phyloP scores from a whole-genome alignment of 2,797 vertebrate species.

The Crenichthys baileyi region DNA sequence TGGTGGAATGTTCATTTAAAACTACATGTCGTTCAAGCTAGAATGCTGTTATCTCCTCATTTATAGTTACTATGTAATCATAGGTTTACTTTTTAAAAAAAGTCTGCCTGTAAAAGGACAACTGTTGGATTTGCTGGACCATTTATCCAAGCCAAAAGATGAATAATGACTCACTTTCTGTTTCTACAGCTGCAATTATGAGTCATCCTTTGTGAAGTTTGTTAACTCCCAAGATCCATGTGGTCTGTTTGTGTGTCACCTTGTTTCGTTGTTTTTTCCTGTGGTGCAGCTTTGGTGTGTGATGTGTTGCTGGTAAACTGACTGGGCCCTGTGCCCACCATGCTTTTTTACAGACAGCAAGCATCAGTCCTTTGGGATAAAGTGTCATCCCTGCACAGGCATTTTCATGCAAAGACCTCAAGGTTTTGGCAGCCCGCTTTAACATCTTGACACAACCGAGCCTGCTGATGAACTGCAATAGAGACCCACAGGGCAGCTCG shows the following conservation, averaged over 20 bases:
- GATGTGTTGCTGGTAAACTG: slow-evolving; percentile 50
- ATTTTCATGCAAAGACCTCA: slow-evolving; percentile 48
- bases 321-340: slow-evolving; percentile 46
- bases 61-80: slow-evolving; percentile 13
- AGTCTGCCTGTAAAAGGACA: slow-evolving; percentile 3
- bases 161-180: slow-evolving; percentile 9
- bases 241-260: slow-evolving; percentile 15
- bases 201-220: slow-evolving; percentile 6
- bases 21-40: background rate
- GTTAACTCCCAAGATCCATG: slow-evolving; percentile 14
- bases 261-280: slow-evolving; percentile 41
- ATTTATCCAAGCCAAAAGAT: slow-evolving; percentile 14
- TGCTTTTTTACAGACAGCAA: slow-evolving; percentile 49
- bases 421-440: slow-evolving; percentile 55
- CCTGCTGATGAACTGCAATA: slow-evolving; percentile 64
- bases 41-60: background rate
- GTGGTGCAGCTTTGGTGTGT: slow-evolving; percentile 42
- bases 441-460: slow-evolving; percentile 65
- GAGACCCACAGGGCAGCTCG: slow-evolving; percentile 36
- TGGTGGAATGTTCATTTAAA: background rate
- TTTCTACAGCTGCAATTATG: slow-evolving; percentile 23
- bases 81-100: slow-evolving; percentile 2
- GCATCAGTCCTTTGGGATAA: slow-evolving; percentile 48
- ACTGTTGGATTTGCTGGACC: slow-evolving; percentile 11
- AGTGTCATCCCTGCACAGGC: slow-evolving; percentile 48